phyloP scores from a whole-genome alignment of 2,888 invertebrate species.

The Cistogaster globosa region DNA sequence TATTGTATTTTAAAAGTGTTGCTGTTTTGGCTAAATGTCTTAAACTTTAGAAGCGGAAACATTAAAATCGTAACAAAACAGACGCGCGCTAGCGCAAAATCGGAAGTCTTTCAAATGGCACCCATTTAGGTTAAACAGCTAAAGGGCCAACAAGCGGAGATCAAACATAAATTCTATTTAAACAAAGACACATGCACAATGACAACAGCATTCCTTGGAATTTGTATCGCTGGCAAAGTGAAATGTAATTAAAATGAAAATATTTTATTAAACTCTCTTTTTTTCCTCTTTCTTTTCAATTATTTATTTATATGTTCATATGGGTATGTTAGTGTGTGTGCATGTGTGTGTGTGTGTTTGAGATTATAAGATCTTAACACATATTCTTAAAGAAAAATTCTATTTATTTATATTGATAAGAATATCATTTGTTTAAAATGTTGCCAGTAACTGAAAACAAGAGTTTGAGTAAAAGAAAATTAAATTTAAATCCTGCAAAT shows the following conservation, averaged over 20 bases:
- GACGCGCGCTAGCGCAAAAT: slow-evolving; percentile 59
- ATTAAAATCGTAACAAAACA: slow-evolving; percentile 68
- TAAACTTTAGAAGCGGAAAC: slow-evolving; percentile 62
- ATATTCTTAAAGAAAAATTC: slow-evolving; percentile 17
- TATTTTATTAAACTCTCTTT: too few species aligned
- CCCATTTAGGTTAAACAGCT: slow-evolving; percentile 69
- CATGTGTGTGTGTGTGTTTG: not conserved
- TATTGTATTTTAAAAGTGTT: slow-evolving; percentile 9
- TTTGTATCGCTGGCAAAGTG: not conserved
- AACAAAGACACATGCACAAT: not conserved
- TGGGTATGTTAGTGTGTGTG: not conserved
- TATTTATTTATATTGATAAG: slow-evolving; percentile 31
- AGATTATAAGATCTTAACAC: not conserved
- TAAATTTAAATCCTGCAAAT: slow-evolving; percentile 72
- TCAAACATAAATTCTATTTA: slow-evolving; percentile 36
- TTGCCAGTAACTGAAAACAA: slow-evolving; percentile 16
- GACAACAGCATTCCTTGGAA: not conserved
- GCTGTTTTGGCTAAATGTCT: slow-evolving; percentile 21
- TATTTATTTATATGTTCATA: not conserved
- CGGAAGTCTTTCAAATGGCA: slow-evolving; percentile 69
- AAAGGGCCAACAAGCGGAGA: slow-evolving; percentile 53
- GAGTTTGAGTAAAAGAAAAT: slow-evolving; percentile 64
- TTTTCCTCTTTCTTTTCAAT: not conserved
- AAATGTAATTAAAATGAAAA: not conserved
- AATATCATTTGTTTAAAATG: slow-evolving; percentile 54